Conservation (phyloP, 2,797 vertebrate species). For the Psittacula derbiana region DNA sequence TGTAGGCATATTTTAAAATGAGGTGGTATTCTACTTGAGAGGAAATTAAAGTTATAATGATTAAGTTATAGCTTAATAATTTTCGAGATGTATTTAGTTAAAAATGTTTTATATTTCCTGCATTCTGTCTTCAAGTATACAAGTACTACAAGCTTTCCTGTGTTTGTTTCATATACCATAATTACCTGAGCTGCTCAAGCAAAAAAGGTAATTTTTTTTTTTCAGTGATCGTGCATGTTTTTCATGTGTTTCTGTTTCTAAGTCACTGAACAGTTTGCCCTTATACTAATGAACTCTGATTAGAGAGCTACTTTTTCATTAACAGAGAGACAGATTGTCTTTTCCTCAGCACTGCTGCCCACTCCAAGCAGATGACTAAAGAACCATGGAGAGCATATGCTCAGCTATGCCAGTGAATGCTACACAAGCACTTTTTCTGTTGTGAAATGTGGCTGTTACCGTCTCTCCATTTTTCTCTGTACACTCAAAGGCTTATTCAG, state of each 20-base stretch:
- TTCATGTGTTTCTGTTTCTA: neutral
- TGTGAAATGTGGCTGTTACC: conserved; percentile 25
- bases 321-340: conserved; percentile 48
- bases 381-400: conserved; percentile 38
- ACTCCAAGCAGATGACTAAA: conserved; percentile 52
- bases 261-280: neutral
- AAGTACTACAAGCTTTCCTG: neutral
- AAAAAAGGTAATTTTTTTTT: neutral
- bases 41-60: neutral
- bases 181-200: neutral
- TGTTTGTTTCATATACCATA: neutral
- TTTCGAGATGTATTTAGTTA: neutral
- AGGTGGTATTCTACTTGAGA: neutral
- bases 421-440: conserved; percentile 46
- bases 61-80: neutral
- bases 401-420: conserved; percentile 23
- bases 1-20: neutral
- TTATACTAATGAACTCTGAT: neutral
- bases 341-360: conserved; percentile 38
- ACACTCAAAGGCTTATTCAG: conserved; percentile 50
- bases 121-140: neutral
- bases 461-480: conserved; percentile 2
- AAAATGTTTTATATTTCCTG: neutral
- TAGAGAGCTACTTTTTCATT: conserved; percentile 40
- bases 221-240: neutral